Base-by-base conservation (phyloP, 92 coral and sea anemone species). In the Parazoanthus swiftii region DNA sequence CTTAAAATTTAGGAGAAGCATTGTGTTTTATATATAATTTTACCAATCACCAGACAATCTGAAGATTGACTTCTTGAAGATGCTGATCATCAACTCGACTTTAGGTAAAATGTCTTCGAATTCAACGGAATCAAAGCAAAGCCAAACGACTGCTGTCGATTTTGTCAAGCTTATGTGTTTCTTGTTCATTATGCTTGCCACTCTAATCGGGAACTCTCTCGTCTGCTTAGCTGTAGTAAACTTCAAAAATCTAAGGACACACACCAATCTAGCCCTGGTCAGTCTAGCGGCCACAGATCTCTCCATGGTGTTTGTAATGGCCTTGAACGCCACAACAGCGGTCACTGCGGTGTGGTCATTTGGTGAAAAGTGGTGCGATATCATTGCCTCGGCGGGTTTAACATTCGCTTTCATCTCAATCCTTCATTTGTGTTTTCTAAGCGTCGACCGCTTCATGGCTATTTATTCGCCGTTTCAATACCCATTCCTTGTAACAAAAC, bases 261-360 rank as follows among this genome's bases (percentile, higher is more conserved):
- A 91, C 46, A 93, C 98, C 11, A 96, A 96, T 25, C 85, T 92
- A 6, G 91, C 94, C 20, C 80, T 96, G 59, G 91, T 91, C 8
- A 96, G 98, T 48, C 79, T 96, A 35, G 98, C 98, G 56, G 89
- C 90, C 14, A 96, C 98, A 4, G 98, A 96, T 73, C 86, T 96
- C 4, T 77, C 58, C 23, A 96, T 96, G 98, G 98, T 96, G 0
- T 26, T 93, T 21, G 92, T 96, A 5, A 96, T 96, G 98, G 80
- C 84, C 4, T 36, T 95, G 8, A 94, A 93, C 14, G 98, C 98
- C 11, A 82, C 89, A 0, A 95, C 95, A 13, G 95, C 92, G 8
- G 73, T 95, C 23, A 89, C 96, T 1, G 91, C 90, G 5, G 83
- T 92, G n/a, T 96, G 98, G 98, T 91, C 93, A 68, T 95, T 93